Evolutionary conservation across 2,113 vertebrate species (phyloP), one percentile per base, ranked within the genome.

Genomic region (Onychostoma macrolepis): DNA sequence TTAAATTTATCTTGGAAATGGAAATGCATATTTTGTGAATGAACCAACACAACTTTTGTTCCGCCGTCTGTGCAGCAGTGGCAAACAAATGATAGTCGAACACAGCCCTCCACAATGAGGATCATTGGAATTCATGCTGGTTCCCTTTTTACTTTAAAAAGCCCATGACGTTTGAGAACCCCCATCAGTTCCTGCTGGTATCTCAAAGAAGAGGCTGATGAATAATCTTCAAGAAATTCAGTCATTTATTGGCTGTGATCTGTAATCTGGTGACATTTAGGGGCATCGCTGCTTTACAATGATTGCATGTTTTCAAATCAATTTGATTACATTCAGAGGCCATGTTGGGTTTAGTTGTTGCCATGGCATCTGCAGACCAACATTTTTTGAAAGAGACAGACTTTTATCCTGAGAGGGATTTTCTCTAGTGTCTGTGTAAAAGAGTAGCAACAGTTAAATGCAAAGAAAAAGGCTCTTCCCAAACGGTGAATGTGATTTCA

Each of bases 381-480:
- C 21, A 61, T n/a, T n/a, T n/a, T n/a, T 50, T 50, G 19, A 67
- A 33, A 50, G 10, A 45, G 80, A 67, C 28, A 19, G 63, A 21
- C 63, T 69, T 67, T 69, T 15, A 28, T 69, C 63, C 17, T 69
- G 26, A 83, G 65, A 69, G 17, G n/a, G 17, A 69, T 69, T 83
- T 69, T n/a, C n/a, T n/a, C 7, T 8, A 38, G 15, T 38, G 69
- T 72, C 33, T 38, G 69, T 38, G 33, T 75, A 75, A 43, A 0
- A n/a, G 10, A 75, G 38, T 24, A 75, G 71, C 36, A 43, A 4
- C 71, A 26, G 11, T 28, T 17, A 78, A 78, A 78, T 67, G 63
- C 63, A 67, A 65, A 63, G 53, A 24, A 65, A 65, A 67, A 13
- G 4, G 63, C n/a, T 53, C 50, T 53, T 53, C 50, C 17, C 50